A percentile compares a stretch with the other conserved stretches of the same genome.
Conservation (phyloP, 2,888 invertebrate genomes). For the Melipona beecheii region DNA sequence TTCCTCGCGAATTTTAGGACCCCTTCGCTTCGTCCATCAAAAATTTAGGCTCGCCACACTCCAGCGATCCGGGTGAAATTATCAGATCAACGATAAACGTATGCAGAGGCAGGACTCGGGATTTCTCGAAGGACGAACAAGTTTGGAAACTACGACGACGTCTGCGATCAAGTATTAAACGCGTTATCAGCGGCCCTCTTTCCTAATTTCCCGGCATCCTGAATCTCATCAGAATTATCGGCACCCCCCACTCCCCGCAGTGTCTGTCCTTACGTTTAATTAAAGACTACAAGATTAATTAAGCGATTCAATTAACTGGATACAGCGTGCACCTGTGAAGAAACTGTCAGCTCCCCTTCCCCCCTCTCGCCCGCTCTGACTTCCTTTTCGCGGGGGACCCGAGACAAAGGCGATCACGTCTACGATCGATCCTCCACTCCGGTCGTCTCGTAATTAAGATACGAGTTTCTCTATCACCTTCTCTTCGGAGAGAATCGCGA, state of each 20-base stretch:
- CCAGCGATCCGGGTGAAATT: not conserved
- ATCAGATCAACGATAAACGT: not conserved
- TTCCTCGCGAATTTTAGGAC: too few species aligned
- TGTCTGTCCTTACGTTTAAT: slow-evolving; percentile 33
- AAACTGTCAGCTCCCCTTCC: not conserved
- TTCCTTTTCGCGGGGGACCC: not conserved
- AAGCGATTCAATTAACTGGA: slow-evolving; percentile 38
- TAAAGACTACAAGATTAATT: slow-evolving; percentile 43
- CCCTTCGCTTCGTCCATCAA: not conserved
- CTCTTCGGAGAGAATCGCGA: too few species aligned
- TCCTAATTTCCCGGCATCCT: slow-evolving; percentile 10
- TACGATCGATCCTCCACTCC: not conserved
- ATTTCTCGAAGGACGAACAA: slow-evolving; percentile 1
- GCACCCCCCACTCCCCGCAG: not conserved
- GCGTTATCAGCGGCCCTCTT: slow-evolving; percentile 6
- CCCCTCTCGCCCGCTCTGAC: too few species aligned
- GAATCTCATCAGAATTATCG: slow-evolving; percentile 36
- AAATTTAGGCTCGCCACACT: not conserved
- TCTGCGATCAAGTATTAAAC: slow-evolving; percentile 26
- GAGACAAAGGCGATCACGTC: slow-evolving; percentile 10
- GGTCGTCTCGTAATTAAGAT: too few species aligned
- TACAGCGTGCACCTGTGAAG: slow-evolving; percentile 25
- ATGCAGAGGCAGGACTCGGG: not conserved
- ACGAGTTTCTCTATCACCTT: too few species aligned
- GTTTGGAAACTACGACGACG: not conserved